Conservation (phyloP, 2,113 vertebrate species). For the Rousettus leschenaultii region DNA sequence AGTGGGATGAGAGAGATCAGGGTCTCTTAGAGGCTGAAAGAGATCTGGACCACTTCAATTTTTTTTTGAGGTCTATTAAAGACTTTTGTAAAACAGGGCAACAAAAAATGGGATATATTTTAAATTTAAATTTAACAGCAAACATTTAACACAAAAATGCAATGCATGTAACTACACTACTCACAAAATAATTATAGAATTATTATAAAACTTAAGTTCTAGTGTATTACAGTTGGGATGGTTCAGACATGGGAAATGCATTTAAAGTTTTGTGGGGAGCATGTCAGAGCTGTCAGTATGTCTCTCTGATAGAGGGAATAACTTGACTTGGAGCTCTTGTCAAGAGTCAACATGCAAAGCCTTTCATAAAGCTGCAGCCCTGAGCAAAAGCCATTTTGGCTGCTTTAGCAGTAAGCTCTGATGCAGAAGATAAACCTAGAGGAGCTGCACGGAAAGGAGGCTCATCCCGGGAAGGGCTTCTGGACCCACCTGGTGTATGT, state of each 20-base stretch:
- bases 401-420: background rate
- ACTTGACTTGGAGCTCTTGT: background rate
- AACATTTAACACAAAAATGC: background rate
- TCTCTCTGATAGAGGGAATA: background rate
- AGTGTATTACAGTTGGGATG: background rate
- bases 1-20: background rate
- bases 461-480: background rate
- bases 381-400: background rate
- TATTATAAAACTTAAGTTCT: background rate
- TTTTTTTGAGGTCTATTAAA: background rate
- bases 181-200: background rate
- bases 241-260: background rate
- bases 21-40: background rate
- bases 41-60: background rate
- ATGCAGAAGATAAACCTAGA: background rate
- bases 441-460: background rate
- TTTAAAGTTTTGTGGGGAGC: background rate
- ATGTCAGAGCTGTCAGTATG: background rate
- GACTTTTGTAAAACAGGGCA: background rate
- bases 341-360: background rate
- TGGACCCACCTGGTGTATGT: background rate
- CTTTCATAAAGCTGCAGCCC: background rate
- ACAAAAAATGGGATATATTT: background rate
- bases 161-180: background rate
- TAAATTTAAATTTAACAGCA: background rate